phyloP scores from a whole-genome alignment of 2,888 invertebrate species.

The Sphinx pinastri region DNA sequence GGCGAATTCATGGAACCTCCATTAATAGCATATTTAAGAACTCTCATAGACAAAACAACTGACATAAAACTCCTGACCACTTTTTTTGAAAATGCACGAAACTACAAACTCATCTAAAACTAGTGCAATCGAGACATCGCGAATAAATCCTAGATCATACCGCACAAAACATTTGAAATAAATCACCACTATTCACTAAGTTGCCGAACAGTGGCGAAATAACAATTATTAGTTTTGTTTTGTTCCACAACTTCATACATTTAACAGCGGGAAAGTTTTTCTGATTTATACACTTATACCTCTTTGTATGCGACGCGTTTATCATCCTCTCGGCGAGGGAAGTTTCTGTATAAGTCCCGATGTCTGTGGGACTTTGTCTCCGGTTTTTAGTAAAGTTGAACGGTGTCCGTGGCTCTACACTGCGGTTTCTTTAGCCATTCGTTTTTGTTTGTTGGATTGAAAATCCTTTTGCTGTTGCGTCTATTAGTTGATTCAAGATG shows the following conservation, averaged over 20 bases:
- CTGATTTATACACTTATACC: conserved; percentile 47
- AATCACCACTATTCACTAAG: conserved; percentile 51
- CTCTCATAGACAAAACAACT: too few species aligned
- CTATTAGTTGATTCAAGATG: not conserved
- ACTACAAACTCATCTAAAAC: too few species aligned
- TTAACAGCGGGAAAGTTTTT: conserved; percentile 42
- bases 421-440: not conserved
- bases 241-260: conserved; percentile 45
- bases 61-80: too few species aligned
- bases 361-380: conserved; percentile 49
- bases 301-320: conserved; percentile 41
- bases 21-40: too few species aligned
- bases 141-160: not conserved
- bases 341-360: conserved; percentile 53
- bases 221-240: conserved; percentile 68
- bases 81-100: too few species aligned
- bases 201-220: conserved; percentile 44
- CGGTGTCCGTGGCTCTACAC: not conserved
- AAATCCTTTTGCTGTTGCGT: conserved; percentile 27
- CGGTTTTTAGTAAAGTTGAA: conserved; percentile 34
- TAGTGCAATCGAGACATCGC: too few species aligned
- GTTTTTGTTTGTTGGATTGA: conserved; percentile 31
- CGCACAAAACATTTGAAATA: conserved; percentile 35
- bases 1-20: too few species aligned
- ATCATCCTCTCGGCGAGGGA: conserved; percentile 53